Conservation (phyloP, 2,797 vertebrate species). For the Clarias platycephalus region DNA sequence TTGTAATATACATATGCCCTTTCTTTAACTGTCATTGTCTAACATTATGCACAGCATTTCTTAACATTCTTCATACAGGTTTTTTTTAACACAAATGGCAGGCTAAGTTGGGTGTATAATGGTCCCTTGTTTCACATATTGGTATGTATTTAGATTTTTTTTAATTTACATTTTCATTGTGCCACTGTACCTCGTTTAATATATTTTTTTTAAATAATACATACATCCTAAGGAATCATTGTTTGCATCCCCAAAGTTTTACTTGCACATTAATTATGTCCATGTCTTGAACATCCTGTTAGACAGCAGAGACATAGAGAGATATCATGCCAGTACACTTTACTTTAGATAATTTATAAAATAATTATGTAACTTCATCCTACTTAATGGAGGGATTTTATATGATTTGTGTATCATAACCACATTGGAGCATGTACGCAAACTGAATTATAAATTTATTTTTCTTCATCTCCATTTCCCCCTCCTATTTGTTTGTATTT, state of each 20-base stretch:
- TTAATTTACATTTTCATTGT: slow-evolving; percentile 14
- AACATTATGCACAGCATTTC: not conserved
- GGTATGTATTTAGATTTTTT: slow-evolving; percentile 10
- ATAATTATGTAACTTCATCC: not conserved
- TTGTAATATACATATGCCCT: not conserved
- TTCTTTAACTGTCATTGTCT: not conserved
- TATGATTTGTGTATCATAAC: slow-evolving; percentile 20
- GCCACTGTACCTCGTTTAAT: not conserved
- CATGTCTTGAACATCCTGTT: slow-evolving; percentile 28
- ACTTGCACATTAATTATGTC: slow-evolving; percentile 37
- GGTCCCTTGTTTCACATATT: slow-evolving; percentile 55
- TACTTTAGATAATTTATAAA: slow-evolving; percentile 55
- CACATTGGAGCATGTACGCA: slow-evolving; percentile 24
- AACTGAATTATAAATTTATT: slow-evolving; percentile 16
- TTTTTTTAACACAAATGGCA: not conserved
- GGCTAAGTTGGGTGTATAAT: not conserved
- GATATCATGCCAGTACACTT: slow-evolving; percentile 40
- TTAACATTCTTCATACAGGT: slow-evolving; percentile 14
- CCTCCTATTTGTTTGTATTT: slow-evolving; percentile 28
- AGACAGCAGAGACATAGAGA: slow-evolving; percentile 15
- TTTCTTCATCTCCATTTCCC: not conserved
- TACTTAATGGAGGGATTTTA: slow-evolving; percentile 4
- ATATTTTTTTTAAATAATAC: slow-evolving; percentile 5
- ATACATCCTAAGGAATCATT: slow-evolving; percentile 23
- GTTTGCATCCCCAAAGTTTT: slow-evolving; percentile 38